Base-by-base conservation (phyloP, 2,797 vertebrate species). In the Tragelaphus oryx region DNA sequence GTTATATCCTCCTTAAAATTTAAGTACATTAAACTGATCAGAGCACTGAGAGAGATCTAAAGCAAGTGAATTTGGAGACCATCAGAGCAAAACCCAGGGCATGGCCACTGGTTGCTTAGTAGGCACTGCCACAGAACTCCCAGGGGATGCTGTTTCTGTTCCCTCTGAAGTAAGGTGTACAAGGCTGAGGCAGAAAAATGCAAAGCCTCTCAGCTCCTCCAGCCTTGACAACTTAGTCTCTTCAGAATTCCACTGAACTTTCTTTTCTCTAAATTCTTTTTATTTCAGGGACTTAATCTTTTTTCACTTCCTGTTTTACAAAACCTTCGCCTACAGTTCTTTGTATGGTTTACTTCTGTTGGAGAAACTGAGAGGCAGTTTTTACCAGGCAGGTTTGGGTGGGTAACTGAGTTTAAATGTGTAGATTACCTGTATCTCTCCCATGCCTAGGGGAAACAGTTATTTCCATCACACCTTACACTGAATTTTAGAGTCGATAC, bases 201-300 rank as follows among this genome's bases (percentile, higher is more conserved):
- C 48, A 50, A 90, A 87, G 60, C 37, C 11, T 88, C 37, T 92
- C 33, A 2, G 33, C 41, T 57, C 52, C 33, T 81, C 37, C 59
- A 18, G 6, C 46, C 55, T 74, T 59, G 8, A 57, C 50, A 65
- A n/a, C 6, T 48, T 54, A 46, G 33, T 30, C 17, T 80, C 71
- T 91, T 94, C 90, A 78, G 81, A 68, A 55, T 54, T 85, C 41
- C 50, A 68, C 30, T 30, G 60, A 79, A 60, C 54, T 59, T 85
- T 75, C 26, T 95, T 94, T 71, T 92, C 37, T 82, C 11, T 71
- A 46, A 86, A 80, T 76, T 83, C 5, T 95, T 81, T 94, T 85
- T 50, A 24, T 91, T 94, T 91, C 62, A 89, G 5, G 74, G 33
- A 59, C 30, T 94, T 91, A 55, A 11, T 12, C 20, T 33, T 30